Conservation (phyloP, 2,888 invertebrate genomes). For the Ophion slaviceki region DNA sequence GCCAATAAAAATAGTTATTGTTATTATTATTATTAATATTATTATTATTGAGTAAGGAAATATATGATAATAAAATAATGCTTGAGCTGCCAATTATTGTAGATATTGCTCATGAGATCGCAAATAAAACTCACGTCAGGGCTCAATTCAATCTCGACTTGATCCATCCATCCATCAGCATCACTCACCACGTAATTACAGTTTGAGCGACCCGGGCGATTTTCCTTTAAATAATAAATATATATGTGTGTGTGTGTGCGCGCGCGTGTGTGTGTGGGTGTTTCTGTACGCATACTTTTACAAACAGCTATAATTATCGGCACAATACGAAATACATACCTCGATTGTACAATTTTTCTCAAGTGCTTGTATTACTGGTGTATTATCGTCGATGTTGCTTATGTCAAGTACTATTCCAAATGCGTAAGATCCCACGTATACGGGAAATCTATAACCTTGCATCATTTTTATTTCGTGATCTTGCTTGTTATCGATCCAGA, state of each 20-base stretch:
- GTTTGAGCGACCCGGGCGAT: slow-evolving; percentile 66
- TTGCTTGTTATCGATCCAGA: slow-evolving; percentile 82
- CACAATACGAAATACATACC: slow-evolving; percentile 75
- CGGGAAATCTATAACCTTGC: slow-evolving; percentile 83
- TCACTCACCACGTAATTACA: slow-evolving; percentile 71
- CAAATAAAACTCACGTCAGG: slow-evolving; percentile 59
- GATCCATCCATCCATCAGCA: slow-evolving; percentile 71
- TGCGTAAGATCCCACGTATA: slow-evolving; percentile 76
- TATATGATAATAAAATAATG: neutral
- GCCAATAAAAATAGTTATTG: too few relatives aligned
- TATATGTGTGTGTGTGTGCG: neutral
- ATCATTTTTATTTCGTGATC: slow-evolving; percentile 85
- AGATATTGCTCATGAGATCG: neutral
- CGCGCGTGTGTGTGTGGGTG: neutral
- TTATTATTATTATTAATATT: too few relatives aligned
- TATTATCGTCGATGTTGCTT: slow-evolving; percentile 85
- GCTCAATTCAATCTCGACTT: slow-evolving; percentile 53
- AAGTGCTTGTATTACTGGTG: slow-evolving; percentile 84
- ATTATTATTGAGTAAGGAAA: neutral
- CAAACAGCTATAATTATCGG: neutral
- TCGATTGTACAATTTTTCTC: slow-evolving; percentile 83
- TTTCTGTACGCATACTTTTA: neutral
- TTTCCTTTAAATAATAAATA: slow-evolving; percentile 69
- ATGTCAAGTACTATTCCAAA: slow-evolving; percentile 83
- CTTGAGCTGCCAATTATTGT: neutral